These are phyloP conservation scores for Chiroxiphia lanceolata DNA, from an alignment of 2,797 vertebrate genomes.

Conservation along the genomic window DNA sequence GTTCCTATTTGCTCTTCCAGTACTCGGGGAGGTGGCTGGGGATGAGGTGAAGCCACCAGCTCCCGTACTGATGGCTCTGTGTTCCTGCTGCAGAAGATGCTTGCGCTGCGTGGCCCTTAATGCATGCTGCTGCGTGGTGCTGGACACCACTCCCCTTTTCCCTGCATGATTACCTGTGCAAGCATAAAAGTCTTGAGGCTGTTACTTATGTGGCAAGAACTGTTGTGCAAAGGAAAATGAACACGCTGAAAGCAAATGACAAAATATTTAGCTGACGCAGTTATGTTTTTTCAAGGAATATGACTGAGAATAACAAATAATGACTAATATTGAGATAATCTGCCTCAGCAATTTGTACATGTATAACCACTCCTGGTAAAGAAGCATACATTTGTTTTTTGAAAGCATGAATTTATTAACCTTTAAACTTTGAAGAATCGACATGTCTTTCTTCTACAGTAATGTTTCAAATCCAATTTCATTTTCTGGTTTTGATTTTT, in stretches of 20 bases:
- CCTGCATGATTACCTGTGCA: slow-evolving; percentile 56
- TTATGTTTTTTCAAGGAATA: slow-evolving; percentile 40
- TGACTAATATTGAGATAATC: slow-evolving; percentile 14
- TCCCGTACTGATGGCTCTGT: not conserved
- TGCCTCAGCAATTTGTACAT: slow-evolving; percentile 8
- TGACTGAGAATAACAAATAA: slow-evolving; percentile 36
- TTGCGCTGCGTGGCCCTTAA: not conserved
- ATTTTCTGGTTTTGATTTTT: not conserved
- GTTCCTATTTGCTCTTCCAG: not conserved
- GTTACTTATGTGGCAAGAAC: slow-evolving; percentile 41
- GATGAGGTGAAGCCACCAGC: not conserved
- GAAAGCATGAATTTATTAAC: not conserved
- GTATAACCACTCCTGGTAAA: not conserved
- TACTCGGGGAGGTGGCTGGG: not conserved
- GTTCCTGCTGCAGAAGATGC: slow-evolving; percentile 3
- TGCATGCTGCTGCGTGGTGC: not conserved
- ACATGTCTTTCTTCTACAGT: not conserved
- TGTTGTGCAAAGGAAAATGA: slow-evolving; percentile 37
- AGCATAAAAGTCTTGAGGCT: slow-evolving; percentile 28
- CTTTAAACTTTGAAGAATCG: not conserved
- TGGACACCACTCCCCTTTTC: slow-evolving; percentile 2
- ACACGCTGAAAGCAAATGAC: slow-evolving; percentile 51
- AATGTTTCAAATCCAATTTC: not conserved
- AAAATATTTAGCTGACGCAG: slow-evolving; percentile 49
- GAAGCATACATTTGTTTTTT: not conserved